phyloP scores from a whole-genome alignment of 2,888 invertebrate genomes.

The Imbricaverruca yamaguchii region DNA sequence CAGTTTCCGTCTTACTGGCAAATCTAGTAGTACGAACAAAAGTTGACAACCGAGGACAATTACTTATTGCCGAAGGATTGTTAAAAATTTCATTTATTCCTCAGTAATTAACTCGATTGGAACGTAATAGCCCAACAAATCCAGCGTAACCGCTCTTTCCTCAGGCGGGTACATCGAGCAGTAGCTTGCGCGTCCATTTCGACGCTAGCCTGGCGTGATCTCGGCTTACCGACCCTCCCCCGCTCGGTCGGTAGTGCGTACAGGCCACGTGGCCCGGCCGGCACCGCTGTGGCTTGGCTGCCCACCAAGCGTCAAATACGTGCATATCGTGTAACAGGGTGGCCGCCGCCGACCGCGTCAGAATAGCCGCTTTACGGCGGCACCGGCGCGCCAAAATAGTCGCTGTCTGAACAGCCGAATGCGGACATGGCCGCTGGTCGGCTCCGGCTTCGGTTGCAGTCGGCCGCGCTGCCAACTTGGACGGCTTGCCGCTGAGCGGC shows the following conservation, averaged over 20 bases:
- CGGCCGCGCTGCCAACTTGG: not conserved
- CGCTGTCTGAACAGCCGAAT: not conserved
- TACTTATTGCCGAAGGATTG: too few species aligned
- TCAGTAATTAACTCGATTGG: too few species aligned
- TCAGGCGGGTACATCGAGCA: too few species aligned
- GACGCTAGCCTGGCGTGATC: too few species aligned
- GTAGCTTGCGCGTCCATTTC: too few species aligned
- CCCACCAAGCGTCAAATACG: conserved; percentile 4
- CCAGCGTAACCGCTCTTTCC: too few species aligned
- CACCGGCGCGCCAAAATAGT: not conserved
- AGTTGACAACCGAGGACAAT: too few species aligned
- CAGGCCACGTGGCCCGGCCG: not conserved
- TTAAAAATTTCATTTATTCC: too few species aligned
- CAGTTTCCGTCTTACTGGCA: too few species aligned
- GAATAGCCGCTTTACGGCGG: not conserved
- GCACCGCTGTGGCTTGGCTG: not conserved
- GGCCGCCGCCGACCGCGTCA: not conserved
- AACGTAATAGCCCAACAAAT: too few species aligned
- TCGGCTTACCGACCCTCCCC: too few species aligned
- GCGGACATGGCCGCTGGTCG: not conserved
- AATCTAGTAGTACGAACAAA: too few species aligned
- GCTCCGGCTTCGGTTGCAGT: conserved; percentile 16
- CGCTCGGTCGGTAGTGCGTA: not conserved
- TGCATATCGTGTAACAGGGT: not conserved
- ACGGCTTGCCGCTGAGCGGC: not conserved